Evolutionary conservation across 2,113 vertebrate species (phyloP), one percentile per base, ranked within the genome.

Genomic region (Pavo muticus): DNA sequence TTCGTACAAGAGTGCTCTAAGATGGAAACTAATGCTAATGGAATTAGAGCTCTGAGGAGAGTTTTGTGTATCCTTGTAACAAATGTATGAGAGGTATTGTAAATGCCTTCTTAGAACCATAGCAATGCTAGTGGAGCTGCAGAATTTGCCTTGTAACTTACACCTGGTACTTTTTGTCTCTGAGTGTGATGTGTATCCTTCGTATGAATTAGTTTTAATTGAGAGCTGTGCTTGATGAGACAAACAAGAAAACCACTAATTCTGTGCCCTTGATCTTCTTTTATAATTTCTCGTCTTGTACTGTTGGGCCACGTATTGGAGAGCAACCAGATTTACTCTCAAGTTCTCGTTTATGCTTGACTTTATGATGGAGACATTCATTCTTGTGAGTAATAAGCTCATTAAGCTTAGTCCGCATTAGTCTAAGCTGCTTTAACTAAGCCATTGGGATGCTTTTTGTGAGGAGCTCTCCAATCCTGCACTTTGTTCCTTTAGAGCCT

Each of bases 341-440:
- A 50, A 74, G 35, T 60, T 96, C 54, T 2, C 96, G 56, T 95
- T 95, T 95, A 65, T 11, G 27, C 75, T 79, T 96, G 73, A 91
- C 80, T 93, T 91, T 68, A 42, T 91, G 84, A 93, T 85, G 67
- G 75, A 95, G 59, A 68, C 54, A n/a, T 65, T 93, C 37, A 90
- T 48, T 65, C 48, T 56, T 93, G 78, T 79, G 63, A 86, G 44
- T 87, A 95, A 86, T 89, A 95, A 95, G 35, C 84, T 84, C 72
- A 87, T 94, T 93, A 94, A 90, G 79, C 42, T 85, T 73, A 14
- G 29, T 61, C 29, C 88, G 75, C 82, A 65, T 45, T 44, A 88
- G 59, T n/a, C 29, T 87, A 59, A 96, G 14, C 32, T 61, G 47
- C 87, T 97, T 95, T 90, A 76, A 86, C 84, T 57, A 85, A 95